phyloP scores from a whole-genome alignment of 2,797 vertebrate genomes.

The Buphagus erythrorhynchus region DNA sequence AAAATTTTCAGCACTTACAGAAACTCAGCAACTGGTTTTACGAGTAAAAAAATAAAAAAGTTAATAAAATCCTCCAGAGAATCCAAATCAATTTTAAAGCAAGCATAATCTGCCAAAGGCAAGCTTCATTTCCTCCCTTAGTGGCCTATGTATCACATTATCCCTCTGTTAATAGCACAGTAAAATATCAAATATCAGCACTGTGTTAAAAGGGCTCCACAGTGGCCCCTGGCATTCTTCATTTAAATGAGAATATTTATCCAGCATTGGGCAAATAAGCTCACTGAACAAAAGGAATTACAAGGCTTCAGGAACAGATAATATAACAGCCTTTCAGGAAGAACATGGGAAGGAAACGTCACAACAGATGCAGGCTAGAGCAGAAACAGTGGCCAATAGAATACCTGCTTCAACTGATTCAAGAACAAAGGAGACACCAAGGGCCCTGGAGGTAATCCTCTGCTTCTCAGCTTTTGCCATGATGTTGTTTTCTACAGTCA shows the following conservation, averaged over 20 bases:
- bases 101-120: background rate
- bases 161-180: constrained; percentile 22
- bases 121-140: background rate
- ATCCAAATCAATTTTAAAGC: background rate
- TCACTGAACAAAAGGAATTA: background rate
- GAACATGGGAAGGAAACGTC: background rate
- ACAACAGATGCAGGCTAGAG: background rate
- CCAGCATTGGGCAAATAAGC: background rate
- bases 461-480: background rate
- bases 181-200: constrained; percentile 21
- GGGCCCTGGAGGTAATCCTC: background rate
- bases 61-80: background rate
- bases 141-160: background rate
- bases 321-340: background rate
- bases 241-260: constrained; percentile 1
- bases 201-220: background rate
- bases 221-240: background rate
- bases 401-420: background rate
- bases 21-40: background rate
- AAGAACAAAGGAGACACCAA: background rate
- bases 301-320: background rate
- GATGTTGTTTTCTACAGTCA: background rate
- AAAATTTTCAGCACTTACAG: background rate
- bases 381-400: background rate
- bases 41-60: background rate